Evolutionary conservation across 2,113 vertebrate species (phyloP), one percentile per base, ranked within the genome.

Genomic region (Nicator chloris): DNA sequence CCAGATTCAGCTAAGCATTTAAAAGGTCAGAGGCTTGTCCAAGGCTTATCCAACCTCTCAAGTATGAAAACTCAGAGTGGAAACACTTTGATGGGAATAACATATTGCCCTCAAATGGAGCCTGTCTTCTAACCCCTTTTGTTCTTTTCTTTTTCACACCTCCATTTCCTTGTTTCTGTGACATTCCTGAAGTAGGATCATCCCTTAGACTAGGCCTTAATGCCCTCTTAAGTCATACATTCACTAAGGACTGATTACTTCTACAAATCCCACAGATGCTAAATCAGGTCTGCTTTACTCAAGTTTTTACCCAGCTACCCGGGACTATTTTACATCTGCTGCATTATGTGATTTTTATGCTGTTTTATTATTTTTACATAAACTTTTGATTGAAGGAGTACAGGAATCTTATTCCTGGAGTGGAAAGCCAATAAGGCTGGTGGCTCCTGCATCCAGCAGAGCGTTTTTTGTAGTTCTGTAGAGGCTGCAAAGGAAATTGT

Each of bases 401-500:
- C n/a, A n/a, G n/a, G n/a, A 4, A 4, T 86, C 64, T 86, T 71
- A 68, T 42, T 90, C 56, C 53, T 79, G 72, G 33, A 86, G 53
- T 61, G 53, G 60, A 92, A 95, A 96, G 72, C 56, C 82, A 95
- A 60, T 93, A 94, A 86, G 64, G 66, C 71, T 91, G 63, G 82
- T 90, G 53, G 45, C 50, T 88, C 49, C 80, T 81, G 72, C 31
- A 63, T 95, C 63, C 91, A 95, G 79, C 75, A 90, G 60, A 75
- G 57, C 9, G 0, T 86, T 93, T 93, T 96, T 90, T 93, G 90
- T 90, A 90, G 83, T 83, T 90, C 76, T 92, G 76, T 64, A 81
- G 90, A 92, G 71, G 87, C 87, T 83, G 85, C 68, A 94, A 60
- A 96, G 90, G 86, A 97, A 96, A 93, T 94, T 92, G 75, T 96